These are phyloP conservation scores for Calliphora vicina DNA, from an alignment of 1,140 invertebrate genomes.

Conservation along the genomic window DNA sequence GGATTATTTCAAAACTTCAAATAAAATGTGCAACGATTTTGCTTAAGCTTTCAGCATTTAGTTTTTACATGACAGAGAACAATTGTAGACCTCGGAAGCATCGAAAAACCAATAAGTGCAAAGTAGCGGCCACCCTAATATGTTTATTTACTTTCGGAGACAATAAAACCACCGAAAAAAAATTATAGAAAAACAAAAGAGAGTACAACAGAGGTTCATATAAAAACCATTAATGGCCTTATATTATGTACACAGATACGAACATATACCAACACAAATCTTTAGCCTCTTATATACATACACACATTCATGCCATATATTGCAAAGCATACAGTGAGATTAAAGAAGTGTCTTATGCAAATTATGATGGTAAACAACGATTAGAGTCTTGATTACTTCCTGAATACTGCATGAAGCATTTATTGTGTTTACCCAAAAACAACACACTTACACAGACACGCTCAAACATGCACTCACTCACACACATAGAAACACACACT, in stretches of 20 bases:
- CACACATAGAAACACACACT: neutral
- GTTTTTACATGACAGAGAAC: too few relatives aligned
- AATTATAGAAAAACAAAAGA: neutral
- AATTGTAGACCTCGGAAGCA: too few relatives aligned
- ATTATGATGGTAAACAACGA: constrained; percentile 63
- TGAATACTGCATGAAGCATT: constrained; percentile 44
- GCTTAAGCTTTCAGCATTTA: too few relatives aligned
- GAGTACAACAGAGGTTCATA: neutral
- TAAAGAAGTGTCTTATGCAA: constrained; percentile 40
- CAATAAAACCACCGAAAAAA: neutral
- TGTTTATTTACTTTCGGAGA: neutral
- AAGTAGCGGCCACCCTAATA: too few relatives aligned
- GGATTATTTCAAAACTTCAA: too few relatives aligned
- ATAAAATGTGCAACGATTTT: too few relatives aligned
- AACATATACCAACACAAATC: neutral
- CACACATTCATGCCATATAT: neutral
- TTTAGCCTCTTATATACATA: neutral
- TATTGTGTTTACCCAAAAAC: constrained; percentile 40
- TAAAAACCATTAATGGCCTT: neutral
- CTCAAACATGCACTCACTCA: constrained; percentile 10
- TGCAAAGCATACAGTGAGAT: neutral
- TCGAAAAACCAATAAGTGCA: too few relatives aligned
- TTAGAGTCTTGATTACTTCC: constrained; percentile 62
- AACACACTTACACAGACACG: constrained; percentile 17
- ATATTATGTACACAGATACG: neutral